phyloP scores from a whole-genome alignment of 1,140 invertebrate species.

The Cephus cinctus region DNA sequence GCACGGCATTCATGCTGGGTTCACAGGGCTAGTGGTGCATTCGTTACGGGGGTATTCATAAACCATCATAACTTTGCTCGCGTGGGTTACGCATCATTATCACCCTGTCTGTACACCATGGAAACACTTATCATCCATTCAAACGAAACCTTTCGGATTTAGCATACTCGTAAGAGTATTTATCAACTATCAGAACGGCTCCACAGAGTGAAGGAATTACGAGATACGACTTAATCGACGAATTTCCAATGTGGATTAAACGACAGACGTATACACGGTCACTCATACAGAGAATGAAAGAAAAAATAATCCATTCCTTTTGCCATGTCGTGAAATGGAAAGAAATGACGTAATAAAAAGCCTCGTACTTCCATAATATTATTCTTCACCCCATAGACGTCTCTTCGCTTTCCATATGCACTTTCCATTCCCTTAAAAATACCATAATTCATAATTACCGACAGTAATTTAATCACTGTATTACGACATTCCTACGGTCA shows the following conservation, averaged over 20 bases:
- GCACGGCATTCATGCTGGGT: constrained; percentile 33
- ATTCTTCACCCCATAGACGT: background rate
- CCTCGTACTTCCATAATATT: background rate
- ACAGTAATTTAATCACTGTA: constrained; percentile 7
- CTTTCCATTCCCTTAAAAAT: background rate
- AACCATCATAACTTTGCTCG: constrained; percentile 49
- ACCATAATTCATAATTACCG: constrained; percentile 10
- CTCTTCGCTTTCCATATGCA: background rate
- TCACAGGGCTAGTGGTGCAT: constrained; percentile 35
- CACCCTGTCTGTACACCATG: too few relatives aligned
- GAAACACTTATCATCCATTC: too few relatives aligned
- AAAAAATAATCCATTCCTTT: too few relatives aligned
- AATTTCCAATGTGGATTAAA: too few relatives aligned
- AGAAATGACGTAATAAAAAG: constrained; percentile 1
- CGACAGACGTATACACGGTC: too few relatives aligned
- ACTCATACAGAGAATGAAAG: too few relatives aligned
- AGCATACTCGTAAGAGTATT: too few relatives aligned
- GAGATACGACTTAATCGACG: too few relatives aligned
- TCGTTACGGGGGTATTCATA: constrained; percentile 53
- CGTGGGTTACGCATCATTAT: constrained; percentile 25
- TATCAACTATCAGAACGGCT: too few relatives aligned
- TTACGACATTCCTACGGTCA: background rate
- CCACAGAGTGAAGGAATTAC: too few relatives aligned
- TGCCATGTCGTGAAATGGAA: too few relatives aligned
- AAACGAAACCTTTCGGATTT: too few relatives aligned